phyloP scores from a whole-genome alignment of 2,113 vertebrate species.

The Ornithorhynchus anatinus region DNA sequence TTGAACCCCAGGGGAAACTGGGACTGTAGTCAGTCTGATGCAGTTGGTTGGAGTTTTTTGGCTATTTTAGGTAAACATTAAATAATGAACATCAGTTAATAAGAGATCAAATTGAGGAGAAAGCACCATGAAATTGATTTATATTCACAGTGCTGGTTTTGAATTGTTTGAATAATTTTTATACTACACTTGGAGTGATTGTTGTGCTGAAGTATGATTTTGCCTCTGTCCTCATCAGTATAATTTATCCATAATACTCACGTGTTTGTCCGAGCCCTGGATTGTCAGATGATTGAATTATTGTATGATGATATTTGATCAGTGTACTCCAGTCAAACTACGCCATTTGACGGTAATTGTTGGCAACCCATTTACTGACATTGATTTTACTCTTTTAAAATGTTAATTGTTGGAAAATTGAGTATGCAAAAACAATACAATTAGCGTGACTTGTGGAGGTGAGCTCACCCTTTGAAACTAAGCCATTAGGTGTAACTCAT shows the following conservation, averaged over 20 bases:
- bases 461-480: constrained; percentile 21
- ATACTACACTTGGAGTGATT: constrained; percentile 46
- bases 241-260: constrained; percentile 11
- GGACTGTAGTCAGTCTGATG: too few relatives aligned
- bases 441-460: not conserved
- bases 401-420: constrained; percentile 15
- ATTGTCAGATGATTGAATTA: constrained; percentile 38
- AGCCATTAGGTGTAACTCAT: not conserved
- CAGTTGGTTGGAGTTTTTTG: too few relatives aligned
- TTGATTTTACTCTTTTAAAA: not conserved
- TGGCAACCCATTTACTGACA: not conserved
- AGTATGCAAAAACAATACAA: not conserved
- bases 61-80: too few relatives aligned
- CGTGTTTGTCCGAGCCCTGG: constrained; percentile 21
- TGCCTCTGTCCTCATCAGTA: constrained; percentile 29
- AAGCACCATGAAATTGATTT: not conserved
- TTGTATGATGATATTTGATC: constrained; percentile 15
- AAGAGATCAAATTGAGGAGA: too few relatives aligned
- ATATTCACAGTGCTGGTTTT: not conserved
- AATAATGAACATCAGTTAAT: too few relatives aligned
- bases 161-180: not conserved
- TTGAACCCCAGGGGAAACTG: too few relatives aligned
- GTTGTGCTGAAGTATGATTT: constrained; percentile 59
- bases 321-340: constrained; percentile 10
- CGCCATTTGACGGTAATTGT: constrained; percentile 18